Base-by-base conservation (phyloP, 2,113 vertebrate species). In the Hydropotes inermis region DNA sequence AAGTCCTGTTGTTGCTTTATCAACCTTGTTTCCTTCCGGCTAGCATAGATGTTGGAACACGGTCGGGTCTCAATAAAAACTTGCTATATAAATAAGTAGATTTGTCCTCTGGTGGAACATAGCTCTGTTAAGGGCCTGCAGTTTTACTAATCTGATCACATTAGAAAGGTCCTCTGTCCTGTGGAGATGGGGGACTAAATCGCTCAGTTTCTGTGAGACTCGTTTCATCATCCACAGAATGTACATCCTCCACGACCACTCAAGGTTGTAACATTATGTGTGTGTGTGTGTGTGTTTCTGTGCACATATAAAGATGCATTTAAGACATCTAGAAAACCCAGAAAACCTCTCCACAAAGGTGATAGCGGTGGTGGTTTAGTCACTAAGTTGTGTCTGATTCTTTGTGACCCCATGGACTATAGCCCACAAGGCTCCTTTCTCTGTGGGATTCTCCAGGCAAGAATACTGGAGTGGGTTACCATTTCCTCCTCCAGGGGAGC, bases 361-460 rank as follows among this genome's bases (percentile, higher is more conserved):
- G 67, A 39, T 1, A 23, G 67, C 23, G 67, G 17, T 70, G 67
- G 67, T 76, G 2, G 23, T 27, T 27, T 27, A 76, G 12, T 43
- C 11, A 14, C 12, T 43, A 2, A 27, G 36, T 27, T 7, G 36
- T 27, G 36, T 27, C 70, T 0, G 0, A 13, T 23, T 27, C 1
- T 43, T 14, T 27, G 23, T 43, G 70, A 43, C 36, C 36, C 23
- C 5, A 7, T 27, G 11, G 70, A 39, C 12, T 43, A 6, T 14
- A 43, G 23, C 23, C 21, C 70, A 76, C 23, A 3, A 76, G 23
- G 36, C 36, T 76, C 1, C 36, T 43, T 23, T 27, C 6, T 43
- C 36, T 0, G 2, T 70, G n/a, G 67, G 67, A 3, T 39, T 70
- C 67, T 70, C n/a, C 19, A 23, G 10, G 21, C 67, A 6, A 70